Percentiles rank a stretch among this genome's conserved stretches.
Evolutionary conservation across 2,797 vertebrate species (phyloP).

Genomic region (Lepus oiostolus): DNA sequence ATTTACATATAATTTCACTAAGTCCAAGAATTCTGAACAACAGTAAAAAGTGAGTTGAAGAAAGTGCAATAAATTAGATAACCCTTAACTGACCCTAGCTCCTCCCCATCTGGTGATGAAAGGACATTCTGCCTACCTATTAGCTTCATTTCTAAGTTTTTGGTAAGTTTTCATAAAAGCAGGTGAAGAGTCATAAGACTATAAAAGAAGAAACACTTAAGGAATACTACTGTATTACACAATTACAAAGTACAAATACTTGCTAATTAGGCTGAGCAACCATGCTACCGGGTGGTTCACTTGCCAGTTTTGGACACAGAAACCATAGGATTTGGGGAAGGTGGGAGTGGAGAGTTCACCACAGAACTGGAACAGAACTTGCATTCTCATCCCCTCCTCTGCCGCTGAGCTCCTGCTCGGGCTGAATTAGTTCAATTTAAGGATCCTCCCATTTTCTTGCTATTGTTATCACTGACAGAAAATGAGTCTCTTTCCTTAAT

Average conservation of each 20-base stretch:
- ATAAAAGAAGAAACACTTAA: conserved; percentile 7
- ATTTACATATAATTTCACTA: not conserved
- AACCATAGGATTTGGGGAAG: not conserved
- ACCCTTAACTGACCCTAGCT: not conserved
- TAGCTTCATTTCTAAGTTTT: conserved; percentile 12
- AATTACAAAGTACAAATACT: not conserved
- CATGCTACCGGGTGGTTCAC: not conserved
- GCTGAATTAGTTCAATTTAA: conserved; percentile 19
- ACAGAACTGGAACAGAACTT: not conserved
- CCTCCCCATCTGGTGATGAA: not conserved
- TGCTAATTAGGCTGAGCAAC: not conserved
- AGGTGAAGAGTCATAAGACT: not conserved
- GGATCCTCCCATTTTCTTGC: conserved; percentile 14
- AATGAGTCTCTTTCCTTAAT: not conserved
- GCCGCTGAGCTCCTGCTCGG: not conserved
- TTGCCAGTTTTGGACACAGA: not conserved
- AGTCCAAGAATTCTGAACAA: not conserved
- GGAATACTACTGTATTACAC: not conserved
- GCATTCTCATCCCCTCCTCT: not conserved
- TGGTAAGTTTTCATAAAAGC: not conserved
- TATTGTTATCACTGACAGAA: conserved; percentile 3
- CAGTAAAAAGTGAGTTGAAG: not conserved
- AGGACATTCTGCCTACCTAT: not conserved
- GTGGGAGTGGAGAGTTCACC: not conserved
- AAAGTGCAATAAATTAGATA: not conserved